Evolutionary conservation across 2,797 vertebrate genomes (phyloP), one percentile per base, ranked within the genome.

Genomic region (Bradypodion ventrale): DNA sequence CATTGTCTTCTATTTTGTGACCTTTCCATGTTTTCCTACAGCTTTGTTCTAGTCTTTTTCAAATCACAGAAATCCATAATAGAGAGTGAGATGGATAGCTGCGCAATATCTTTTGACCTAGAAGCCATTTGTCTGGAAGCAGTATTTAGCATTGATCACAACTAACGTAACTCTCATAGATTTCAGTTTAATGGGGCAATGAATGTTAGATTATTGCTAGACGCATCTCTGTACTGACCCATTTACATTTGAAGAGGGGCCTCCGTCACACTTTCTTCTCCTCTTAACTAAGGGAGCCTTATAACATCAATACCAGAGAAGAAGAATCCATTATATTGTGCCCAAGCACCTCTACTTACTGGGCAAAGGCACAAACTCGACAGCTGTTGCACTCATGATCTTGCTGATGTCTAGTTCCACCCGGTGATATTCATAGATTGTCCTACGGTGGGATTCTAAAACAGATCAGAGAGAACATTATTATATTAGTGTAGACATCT

Each of bases 371-470:
- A 93, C 97, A 92, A 99, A 98, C 94, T 98, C 97, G 89, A 99
- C 97, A 0, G 98, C 97, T 0, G 98, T 96, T 59, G 83, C 82
- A 86, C 83, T 98, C 80, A 91, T 87, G 63, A 99, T 97, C 93
- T 94, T 97, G 85, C 96, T 93, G 83, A 95, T 95, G 93, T 99
- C 96, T 59, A 99, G 95, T 94, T 98, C 98, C 89, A 98, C 97
- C 0, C 98, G 97, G 63, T 99, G 98, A 52, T 99, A 99, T 83
- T 99, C 98, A 0, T 98, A 99, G 93, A 99, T 99, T 0, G 97
- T 98, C 29, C 96, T 93, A 2, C 93, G 96, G 59, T 94, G 96
- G 5, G 95, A 88, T 86, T 98, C 98, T 98, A 93, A 19, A 90
- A 91, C 56, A 32, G 3, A 88, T 60, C 35, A 35, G 46, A 32